phyloP scores from a whole-genome alignment of 2,888 invertebrate genomes.

The Drosophila nr. medialis region DNA sequence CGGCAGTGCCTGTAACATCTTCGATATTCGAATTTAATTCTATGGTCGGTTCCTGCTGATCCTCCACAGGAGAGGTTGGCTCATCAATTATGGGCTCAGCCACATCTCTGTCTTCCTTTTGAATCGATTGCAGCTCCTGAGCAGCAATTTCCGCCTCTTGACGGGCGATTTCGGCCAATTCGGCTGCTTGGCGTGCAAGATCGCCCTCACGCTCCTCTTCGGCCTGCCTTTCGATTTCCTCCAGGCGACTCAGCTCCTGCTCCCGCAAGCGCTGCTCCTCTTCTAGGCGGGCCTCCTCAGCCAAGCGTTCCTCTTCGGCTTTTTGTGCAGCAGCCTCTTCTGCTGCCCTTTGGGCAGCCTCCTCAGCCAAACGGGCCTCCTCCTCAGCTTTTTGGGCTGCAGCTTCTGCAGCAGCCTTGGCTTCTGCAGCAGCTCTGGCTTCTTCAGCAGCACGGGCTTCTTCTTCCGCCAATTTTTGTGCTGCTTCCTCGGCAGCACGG shows the following conservation, averaged over 20 bases:
- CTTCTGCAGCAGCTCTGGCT: conserved; percentile 84
- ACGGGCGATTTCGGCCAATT: conserved; percentile 88
- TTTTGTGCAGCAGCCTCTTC: conserved; percentile 83
- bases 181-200: conserved; percentile 89
- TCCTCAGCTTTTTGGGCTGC: conserved; percentile 85
- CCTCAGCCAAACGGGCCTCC: conserved; percentile 87
- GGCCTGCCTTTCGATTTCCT: conserved; percentile 86
- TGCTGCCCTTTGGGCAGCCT: conserved; percentile 76
- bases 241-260: conserved; percentile 86
- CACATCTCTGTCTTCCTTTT: conserved; percentile 72
- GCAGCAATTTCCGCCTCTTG: conserved; percentile 88
- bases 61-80: conserved; percentile 82
- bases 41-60: conserved; percentile 69
- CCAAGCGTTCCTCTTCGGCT: conserved; percentile 81
- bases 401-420: conserved; percentile 83
- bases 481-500: conserved; percentile 84
- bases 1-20: conserved; percentile 52
- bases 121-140: conserved; percentile 85
- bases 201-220: conserved; percentile 88
- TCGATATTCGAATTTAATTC: conserved; percentile 68
- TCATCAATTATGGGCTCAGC: conserved; percentile 84
- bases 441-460: conserved; percentile 85
- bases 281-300: conserved; percentile 85
- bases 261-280: conserved; percentile 85
- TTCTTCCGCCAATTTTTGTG: conserved; percentile 84